These are phyloP conservation scores for Hypotaenidia philippensis DNA, from an alignment of 2,797 vertebrate genomes.

Conservation along the genomic window DNA sequence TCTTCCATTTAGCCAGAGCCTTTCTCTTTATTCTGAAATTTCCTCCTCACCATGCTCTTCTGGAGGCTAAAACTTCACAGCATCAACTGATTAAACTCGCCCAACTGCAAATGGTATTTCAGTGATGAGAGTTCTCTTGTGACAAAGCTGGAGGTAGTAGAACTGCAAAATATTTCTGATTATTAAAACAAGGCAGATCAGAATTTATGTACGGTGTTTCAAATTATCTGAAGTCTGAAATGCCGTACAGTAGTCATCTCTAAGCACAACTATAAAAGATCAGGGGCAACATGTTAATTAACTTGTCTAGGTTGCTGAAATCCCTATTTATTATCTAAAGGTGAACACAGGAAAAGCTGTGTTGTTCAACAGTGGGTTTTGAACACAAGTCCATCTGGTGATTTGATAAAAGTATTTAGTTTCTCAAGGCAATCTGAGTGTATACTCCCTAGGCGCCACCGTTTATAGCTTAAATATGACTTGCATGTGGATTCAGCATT, in stretches of 20 bases:
- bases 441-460: constrained; percentile 89
- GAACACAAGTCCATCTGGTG: constrained; percentile 87
- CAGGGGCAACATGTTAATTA: background rate
- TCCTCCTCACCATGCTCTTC: background rate
- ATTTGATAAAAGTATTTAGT: constrained; percentile 94
- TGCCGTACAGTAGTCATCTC: background rate
- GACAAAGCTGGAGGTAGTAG: background rate
- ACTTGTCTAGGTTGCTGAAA: background rate
- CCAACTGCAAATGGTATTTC: background rate
- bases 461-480: constrained; percentile 91
- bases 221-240: constrained; percentile 9
- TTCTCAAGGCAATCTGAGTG: constrained; percentile 88
- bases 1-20: background rate
- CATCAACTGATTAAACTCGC: background rate
- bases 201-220: background rate
- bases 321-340: background rate
- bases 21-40: background rate
- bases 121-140: background rate
- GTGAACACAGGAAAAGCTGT: constrained; percentile 18
- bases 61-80: background rate
- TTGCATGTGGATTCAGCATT: constrained; percentile 90
- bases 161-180: background rate
- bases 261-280: constrained; percentile 5
- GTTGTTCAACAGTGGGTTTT: constrained; percentile 75
- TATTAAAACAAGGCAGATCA: background rate